Evolutionary conservation across 2,888 invertebrate genomes (phyloP).

Genomic region (Synergus laeviventris): DNA sequence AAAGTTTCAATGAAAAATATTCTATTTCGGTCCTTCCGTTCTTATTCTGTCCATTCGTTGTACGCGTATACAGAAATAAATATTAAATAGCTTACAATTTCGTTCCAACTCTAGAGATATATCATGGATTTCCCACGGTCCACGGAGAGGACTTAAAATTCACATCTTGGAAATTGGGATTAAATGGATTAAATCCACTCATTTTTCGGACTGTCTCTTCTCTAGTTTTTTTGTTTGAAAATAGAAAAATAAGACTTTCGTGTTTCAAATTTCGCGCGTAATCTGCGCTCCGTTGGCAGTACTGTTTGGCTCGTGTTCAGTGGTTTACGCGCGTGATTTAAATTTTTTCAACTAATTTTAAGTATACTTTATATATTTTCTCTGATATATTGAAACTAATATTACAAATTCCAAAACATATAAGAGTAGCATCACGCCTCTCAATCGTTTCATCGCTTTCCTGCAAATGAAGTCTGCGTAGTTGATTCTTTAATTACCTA

Average conservation of each 20-base stretch:
- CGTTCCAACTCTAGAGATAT: background rate
- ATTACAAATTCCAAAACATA: constrained; percentile 19
- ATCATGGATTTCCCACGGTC: background rate
- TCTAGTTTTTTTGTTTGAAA: background rate
- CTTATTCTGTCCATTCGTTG: constrained; percentile 16
- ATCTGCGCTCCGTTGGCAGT: background rate
- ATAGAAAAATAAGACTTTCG: background rate
- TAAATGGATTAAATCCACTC: background rate
- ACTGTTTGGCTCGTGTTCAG: no score
- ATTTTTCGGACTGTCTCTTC: background rate
- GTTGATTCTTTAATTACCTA: constrained; percentile 29
- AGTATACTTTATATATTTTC: no score
- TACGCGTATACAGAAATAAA: constrained; percentile 14
- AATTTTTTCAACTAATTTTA: no score
- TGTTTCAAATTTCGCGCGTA: background rate
- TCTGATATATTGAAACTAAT: constrained; percentile 6
- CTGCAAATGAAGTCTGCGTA: constrained; percentile 30
- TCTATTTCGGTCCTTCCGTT: constrained; percentile 31
- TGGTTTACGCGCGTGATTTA: background rate
- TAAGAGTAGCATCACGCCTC: constrained; percentile 15
- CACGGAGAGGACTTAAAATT: background rate
- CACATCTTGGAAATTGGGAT: background rate
- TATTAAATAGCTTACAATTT: constrained; percentile 10
- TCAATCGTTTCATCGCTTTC: constrained; percentile 1
- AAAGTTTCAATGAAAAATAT: constrained; percentile 35